Evolutionary conservation across 2,888 invertebrate genomes (phyloP), one percentile per base, ranked within the genome.

Genomic region (Stenotaenia linearis): DNA sequence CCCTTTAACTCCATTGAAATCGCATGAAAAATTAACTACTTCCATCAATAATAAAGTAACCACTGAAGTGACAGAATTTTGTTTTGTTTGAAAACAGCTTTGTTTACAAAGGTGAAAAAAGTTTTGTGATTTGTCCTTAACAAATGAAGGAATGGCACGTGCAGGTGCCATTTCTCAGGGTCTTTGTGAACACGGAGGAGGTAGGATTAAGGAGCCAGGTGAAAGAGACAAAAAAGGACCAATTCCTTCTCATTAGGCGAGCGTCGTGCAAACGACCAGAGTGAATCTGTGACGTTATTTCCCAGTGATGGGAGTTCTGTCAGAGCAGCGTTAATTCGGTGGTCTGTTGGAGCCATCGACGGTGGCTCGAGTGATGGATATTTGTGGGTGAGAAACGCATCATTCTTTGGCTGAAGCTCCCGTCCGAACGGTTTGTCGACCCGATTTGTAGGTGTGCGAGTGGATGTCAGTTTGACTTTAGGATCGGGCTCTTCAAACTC

Each of bases 391-490:
- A 69, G 25, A 69, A 28, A 28, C 25, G 69, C 23, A 69, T 69
- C 69, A 69, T 69, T 69, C 69, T 69, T 28, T 69, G 69, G 15
- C 28, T 25, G 23, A 12, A 28, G 10, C 12, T 69, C 69, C n/a
- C 69, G 69, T 69, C 69, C 69, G 69, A 69, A 69, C 69, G 28
- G 69, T 69, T 69, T 69, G 69, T 69, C 69, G 69, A 69, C 25
- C 69, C 69, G 69, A 69, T 69, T 69, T 69, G 69, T 69, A 69
- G 69, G 69, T 69, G 69, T 69, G 69, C 69, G 69, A 69, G 69
- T 69, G 28, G 10, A 28, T 69, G 69, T 69, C 69, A 69, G 69
- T 69, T 69, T 69, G 69, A 69, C 69, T 69, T 45, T 69, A 28
- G 69, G 25, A 69, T 69, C 69, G 69, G 69, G 1, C 25, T 69